Evolutionary conservation across 2,888 invertebrate species (phyloP), one percentile per base, ranked within the genome.

Genomic region (Athrips mouffetella): DNA sequence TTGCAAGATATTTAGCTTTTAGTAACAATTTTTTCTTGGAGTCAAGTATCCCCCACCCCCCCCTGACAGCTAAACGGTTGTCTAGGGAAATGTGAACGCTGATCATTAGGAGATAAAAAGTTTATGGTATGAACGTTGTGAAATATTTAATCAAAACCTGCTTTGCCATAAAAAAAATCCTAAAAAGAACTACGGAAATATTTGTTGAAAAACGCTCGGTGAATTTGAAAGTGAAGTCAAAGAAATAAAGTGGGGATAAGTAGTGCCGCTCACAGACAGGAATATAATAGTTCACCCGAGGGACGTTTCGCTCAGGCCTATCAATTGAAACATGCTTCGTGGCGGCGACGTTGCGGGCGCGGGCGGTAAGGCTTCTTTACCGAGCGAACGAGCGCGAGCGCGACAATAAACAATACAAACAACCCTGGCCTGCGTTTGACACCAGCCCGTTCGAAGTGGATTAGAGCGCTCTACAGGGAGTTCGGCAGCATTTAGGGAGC

Each of bases 371-470:
- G 65, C 81, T 75, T 85, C 85, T 84, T 83, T 80, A 76, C 74
- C 77, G 76, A 73, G 70, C 73, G 76, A 77, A 13, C 33, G 33
- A 33, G 33, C n/a, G 76, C 82, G 79, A 77, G 73, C 81, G 76
- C 81, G 84, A 84, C 86, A 84, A 87, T 88, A 88, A 88, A 88
- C 87, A 88, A 88, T 87, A 87, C 86, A 87, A 87, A 88, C 87
- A 86, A 78, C 87, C 80, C 75, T 72, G 75, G 75, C 74, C 86
- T 87, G 87, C 84, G 82, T 87, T 87, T 88, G 88, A 88, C 88
- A 88, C 82, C 80, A 86, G 84, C 76, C 79, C 82, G 86, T 78
- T 85, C 80, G 72, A 70, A 86, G 85, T 86, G 83, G 86, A 86
- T 85, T 85, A 84, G 83, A 85, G 76, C 83, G 83, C 78, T 81